phyloP scores from a whole-genome alignment of 2,113 vertebrate species.

The Platichthys flesus region DNA sequence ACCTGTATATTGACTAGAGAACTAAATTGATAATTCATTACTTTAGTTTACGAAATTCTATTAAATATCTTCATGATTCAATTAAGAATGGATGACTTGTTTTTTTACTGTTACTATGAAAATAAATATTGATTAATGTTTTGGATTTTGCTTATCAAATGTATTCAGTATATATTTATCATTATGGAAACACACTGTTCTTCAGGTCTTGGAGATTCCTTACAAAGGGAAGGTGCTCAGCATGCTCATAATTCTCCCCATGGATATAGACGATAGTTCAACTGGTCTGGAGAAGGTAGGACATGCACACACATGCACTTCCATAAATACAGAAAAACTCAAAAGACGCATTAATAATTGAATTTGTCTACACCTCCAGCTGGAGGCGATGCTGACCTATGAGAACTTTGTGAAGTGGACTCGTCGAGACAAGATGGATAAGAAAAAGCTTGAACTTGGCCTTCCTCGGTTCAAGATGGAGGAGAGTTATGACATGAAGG shows the following conservation, averaged over 20 bases:
- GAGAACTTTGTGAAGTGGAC: constrained; percentile 86
- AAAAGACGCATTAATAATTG: background rate
- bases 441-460: constrained; percentile 74
- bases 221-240: constrained; percentile 91
- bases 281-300: constrained; percentile 91
- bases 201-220: constrained; percentile 89
- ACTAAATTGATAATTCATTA: background rate
- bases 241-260: constrained; percentile 93
- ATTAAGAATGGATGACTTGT: no score
- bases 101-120: no score
- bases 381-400: constrained; percentile 83
- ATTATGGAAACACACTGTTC: constrained; percentile 1
- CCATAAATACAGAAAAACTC: background rate
- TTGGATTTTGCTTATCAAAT: background rate
- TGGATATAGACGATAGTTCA: constrained; percentile 82
- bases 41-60: no score
- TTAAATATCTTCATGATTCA: background rate
- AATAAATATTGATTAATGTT: no score
- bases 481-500: constrained; percentile 84
- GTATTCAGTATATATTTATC: background rate
- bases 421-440: constrained; percentile 77
- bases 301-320: background rate
- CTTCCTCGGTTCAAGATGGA: constrained; percentile 88
- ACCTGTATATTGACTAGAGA: background rate
- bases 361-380: constrained; percentile 61